phyloP scores from a whole-genome alignment of 2,113 vertebrate genomes.

The Spea bombifrons region DNA sequence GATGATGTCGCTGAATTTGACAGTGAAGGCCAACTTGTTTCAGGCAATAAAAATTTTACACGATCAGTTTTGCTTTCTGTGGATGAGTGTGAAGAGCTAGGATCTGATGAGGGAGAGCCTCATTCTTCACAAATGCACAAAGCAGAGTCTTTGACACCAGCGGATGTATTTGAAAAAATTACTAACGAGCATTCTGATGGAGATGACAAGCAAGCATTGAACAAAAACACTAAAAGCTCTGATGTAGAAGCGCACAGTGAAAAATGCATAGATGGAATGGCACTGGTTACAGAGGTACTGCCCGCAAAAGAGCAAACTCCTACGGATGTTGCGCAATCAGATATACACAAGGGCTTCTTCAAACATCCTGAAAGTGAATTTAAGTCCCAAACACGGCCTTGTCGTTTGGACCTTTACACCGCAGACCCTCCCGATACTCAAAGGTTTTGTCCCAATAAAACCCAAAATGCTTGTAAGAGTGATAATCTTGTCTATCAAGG shows the following conservation, averaged over 20 bases:
- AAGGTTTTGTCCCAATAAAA: constrained; percentile 69
- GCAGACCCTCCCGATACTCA: constrained; percentile 71
- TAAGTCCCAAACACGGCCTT: constrained; percentile 86
- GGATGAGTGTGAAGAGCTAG: constrained; percentile 95
- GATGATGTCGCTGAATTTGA: constrained; percentile 85
- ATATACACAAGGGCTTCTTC: constrained; percentile 55
- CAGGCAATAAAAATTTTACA: constrained; percentile 77
- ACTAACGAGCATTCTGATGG: constrained; percentile 58
- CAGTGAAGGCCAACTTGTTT: constrained; percentile 66
- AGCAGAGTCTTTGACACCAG: constrained; percentile 62
- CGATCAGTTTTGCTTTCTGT: constrained; percentile 92
- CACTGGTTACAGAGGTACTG: constrained; percentile 17
- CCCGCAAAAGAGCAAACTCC: constrained; percentile 44
- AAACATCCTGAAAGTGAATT: constrained; percentile 64
- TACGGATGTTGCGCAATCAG: constrained; percentile 38
- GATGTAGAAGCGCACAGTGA: constrained; percentile 30
- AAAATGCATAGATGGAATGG: constrained; percentile 48
- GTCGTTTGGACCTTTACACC: constrained; percentile 85
- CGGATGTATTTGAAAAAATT: constrained; percentile 82
- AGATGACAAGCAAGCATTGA: constrained; percentile 18
- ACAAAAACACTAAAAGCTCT: constrained; percentile 46
- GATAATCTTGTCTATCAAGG: constrained; percentile 79
- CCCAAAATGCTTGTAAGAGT: constrained; percentile 70
- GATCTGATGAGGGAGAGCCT: constrained; percentile 79
- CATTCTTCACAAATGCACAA: constrained; percentile 64